Conservation (phyloP, 1,140 invertebrate genomes). For the Drosophila equinoxialis region DNA sequence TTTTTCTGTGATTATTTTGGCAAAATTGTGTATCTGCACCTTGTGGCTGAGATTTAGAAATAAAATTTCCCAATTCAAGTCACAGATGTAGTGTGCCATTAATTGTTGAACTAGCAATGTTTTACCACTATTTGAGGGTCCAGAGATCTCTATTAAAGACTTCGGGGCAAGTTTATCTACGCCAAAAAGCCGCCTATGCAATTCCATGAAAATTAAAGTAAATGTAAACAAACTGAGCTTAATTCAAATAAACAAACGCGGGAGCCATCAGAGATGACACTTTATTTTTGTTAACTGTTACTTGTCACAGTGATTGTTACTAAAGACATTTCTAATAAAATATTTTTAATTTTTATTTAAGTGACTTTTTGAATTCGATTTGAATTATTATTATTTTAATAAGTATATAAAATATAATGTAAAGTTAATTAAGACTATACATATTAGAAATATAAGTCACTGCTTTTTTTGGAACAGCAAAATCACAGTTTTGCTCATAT, state of each 20-base stretch:
- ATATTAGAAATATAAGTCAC: too few species aligned
- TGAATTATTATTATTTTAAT: too few species aligned
- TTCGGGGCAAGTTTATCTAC: background rate
- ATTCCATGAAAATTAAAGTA: background rate
- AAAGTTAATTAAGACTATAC: too few species aligned
- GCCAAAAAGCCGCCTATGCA: background rate
- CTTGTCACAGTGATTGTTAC: background rate
- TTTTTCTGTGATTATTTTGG: background rate
- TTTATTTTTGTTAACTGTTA: background rate
- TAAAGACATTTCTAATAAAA: too few species aligned
- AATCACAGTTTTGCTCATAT: background rate
- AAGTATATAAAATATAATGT: too few species aligned
- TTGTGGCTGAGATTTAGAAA: slow-evolving; percentile 35
- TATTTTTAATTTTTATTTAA: too few species aligned
- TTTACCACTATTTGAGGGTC: slow-evolving; percentile 22
- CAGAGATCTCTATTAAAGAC: slow-evolving; percentile 25
- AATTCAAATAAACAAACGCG: background rate
- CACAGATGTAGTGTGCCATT: slow-evolving; percentile 17
- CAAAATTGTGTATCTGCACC: slow-evolving; percentile 13
- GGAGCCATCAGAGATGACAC: background rate
- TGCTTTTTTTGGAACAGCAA: background rate
- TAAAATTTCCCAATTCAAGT: slow-evolving; percentile 1
- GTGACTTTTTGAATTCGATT: background rate
- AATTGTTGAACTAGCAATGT: slow-evolving; percentile 28
- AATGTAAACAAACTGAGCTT: background rate